Evolutionary conservation across 2,888 invertebrate species (phyloP).

Genomic region (Caenorhabditis sinica): DNA sequence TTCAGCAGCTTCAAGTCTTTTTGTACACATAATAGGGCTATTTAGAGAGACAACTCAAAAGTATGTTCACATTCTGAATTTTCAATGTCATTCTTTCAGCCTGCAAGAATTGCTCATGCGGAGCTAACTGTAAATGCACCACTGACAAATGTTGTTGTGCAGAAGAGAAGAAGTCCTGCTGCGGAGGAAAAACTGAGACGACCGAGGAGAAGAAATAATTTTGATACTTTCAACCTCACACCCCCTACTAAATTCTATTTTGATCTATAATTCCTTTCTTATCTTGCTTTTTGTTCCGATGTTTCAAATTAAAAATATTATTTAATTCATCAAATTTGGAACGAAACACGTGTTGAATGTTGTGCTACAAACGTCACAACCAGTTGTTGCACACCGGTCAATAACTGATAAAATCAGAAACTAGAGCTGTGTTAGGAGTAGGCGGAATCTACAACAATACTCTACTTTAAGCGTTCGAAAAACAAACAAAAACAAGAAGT

Average conservation of each 20-base stretch:
- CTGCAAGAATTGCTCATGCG: conserved; percentile 58
- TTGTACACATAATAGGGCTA: no score
- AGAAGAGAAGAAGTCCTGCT: conserved; percentile 54
- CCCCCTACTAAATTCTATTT: conserved; percentile 44
- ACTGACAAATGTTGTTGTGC: conserved; percentile 53
- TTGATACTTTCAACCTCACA: neutral
- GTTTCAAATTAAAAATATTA: conserved; percentile 25
- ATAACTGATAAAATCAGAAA: conserved; percentile 47
- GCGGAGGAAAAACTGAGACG: conserved; percentile 34
- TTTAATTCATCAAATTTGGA: conserved; percentile 15
- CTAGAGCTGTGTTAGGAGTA: conserved; percentile 32
- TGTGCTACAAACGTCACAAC: conserved; percentile 43
- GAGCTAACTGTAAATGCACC: conserved; percentile 47
- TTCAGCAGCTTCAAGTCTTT: no score
- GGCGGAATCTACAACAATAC: neutral
- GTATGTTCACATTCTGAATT: neutral
- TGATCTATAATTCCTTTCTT: conserved; percentile 27
- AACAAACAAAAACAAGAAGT: conserved; percentile 16
- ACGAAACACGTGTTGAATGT: conserved; percentile 53
- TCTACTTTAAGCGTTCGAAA: conserved; percentile 14
- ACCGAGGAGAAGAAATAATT: conserved; percentile 49
- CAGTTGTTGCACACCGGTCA: conserved; percentile 19
- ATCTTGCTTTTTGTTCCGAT: neutral
- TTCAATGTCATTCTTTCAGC: conserved; percentile 26
- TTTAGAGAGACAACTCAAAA: no score